Evolutionary conservation across 2,113 vertebrate genomes (phyloP), one percentile per base, ranked within the genome.

Genomic region (Galeopterus variegatus): DNA sequence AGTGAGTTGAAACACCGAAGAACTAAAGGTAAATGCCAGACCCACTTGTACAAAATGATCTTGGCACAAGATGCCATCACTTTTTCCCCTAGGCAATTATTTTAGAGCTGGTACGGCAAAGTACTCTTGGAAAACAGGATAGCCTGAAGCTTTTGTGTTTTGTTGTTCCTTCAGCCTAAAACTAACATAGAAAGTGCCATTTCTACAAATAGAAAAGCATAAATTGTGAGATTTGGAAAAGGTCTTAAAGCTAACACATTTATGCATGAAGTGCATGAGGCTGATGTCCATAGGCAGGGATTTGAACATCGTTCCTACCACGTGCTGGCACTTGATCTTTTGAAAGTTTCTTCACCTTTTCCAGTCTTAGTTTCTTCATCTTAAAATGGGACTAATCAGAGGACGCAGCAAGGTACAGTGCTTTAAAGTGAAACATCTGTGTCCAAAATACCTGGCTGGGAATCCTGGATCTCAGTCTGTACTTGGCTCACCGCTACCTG

Each of bases 231-330:
- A 45, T 5, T 1, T 19, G 52, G 18, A 45, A n/a, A 76, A 76
- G 9, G 24, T 28, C 11, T n/a, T 14, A 33, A 52, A 76, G 60
- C 17, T 33, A n/a, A 33, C 11, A 54, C 9, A 58, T 72, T 36
- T 33, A 28, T 4, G 4, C 1, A 45, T 11, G 6, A 76, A 45
- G 8, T 73, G 17, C 7, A 31, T 26, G n/a, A 70, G 33, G 26
- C 19, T 24, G 0, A 3, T 24, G 54, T 31, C 19, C 5, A 26
- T 0, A 13, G 54, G 31, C 13, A 58, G 65, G 50, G 23, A 48
- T 60, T 58, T 88, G 23, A 81, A n/a, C 8, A 9, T 24, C 0
- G 17, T 15, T 69, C 10, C 45, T 45, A 48, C 9, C 4, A 17
- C 9, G 56, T 33, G 14, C 12, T 41, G 23, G 52, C 1, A 1